A percentile compares a stretch with the other conserved stretches of the same genome.
These are phyloP conservation scores for Bombyx huttoni DNA, from an alignment of 2,888 invertebrate species.

Conservation along the genomic window DNA sequence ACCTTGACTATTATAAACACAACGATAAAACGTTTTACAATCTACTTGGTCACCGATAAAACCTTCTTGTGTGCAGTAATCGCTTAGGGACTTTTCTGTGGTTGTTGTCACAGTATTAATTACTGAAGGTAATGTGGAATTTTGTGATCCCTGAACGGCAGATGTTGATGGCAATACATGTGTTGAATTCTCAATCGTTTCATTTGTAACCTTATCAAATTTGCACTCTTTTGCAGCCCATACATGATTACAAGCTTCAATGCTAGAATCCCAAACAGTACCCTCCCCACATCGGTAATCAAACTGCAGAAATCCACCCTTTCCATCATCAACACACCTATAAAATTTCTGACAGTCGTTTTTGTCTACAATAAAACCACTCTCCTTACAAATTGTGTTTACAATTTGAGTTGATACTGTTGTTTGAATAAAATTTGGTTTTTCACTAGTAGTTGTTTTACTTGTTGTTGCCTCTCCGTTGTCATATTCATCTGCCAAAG, in stretches of 20 bases:
- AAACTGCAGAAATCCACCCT: constrained; percentile 74
- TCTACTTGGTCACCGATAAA: constrained; percentile 77
- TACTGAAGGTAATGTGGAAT: neutral
- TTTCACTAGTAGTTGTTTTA: constrained; percentile 7
- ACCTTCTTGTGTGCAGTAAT: constrained; percentile 46
- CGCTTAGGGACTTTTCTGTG: neutral
- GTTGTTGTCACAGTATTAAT: no score
- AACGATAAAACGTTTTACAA: constrained; percentile 82
- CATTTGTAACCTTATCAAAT: constrained; percentile 2
- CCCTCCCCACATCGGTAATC: constrained; percentile 82
- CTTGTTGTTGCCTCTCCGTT: constrained; percentile 11
- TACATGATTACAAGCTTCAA: constrained; percentile 79
- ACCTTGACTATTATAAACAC: constrained; percentile 74
- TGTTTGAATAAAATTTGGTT: constrained; percentile 7
- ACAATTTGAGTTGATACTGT: constrained; percentile 9
- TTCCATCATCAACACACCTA: constrained; percentile 78
- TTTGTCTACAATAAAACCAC: constrained; percentile 78
- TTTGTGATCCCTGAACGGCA: neutral
- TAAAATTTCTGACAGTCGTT: constrained; percentile 82
- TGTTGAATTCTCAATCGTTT: constrained; percentile 2
- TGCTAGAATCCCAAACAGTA: constrained; percentile 81
- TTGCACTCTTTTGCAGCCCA: constrained; percentile 60
- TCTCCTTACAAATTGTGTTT: constrained; percentile 25
- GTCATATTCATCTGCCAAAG: constrained; percentile 10
- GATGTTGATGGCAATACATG: neutral